Conservation (phyloP, 2,797 vertebrate genomes). For the Rhabdomys pumilio region DNA sequence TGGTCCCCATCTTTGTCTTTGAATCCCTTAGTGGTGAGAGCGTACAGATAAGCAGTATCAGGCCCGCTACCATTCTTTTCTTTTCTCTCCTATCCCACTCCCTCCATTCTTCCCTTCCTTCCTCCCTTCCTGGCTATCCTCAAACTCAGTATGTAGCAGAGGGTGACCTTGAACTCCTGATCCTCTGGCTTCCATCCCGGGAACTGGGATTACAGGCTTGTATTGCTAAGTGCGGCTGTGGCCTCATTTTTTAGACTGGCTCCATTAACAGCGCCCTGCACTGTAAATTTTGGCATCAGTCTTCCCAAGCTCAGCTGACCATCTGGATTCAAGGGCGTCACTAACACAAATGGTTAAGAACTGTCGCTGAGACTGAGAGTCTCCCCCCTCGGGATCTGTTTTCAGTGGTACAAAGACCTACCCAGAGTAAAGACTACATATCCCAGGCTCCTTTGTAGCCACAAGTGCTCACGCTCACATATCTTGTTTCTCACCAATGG, state of each 20-base stretch:
- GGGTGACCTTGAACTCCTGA: not conserved
- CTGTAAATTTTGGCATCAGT: not conserved
- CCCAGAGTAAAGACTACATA: not conserved
- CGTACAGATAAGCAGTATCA: not conserved
- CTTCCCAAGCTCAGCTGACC: not conserved
- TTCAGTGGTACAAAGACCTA: not conserved
- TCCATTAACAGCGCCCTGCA: not conserved
- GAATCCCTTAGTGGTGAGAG: not conserved
- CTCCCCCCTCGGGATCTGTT: not conserved
- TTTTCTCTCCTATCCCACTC: not conserved
- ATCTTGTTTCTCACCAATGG: constrained; percentile 49
- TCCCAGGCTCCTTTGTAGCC: not conserved
- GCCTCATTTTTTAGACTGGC: not conserved
- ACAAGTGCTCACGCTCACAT: not conserved
- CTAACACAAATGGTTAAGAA: not conserved
- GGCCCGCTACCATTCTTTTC: not conserved
- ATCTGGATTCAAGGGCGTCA: not conserved
- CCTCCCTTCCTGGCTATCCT: not conserved
- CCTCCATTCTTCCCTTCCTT: not conserved
- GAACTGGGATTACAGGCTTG: not conserved
- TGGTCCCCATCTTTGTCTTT: not conserved
- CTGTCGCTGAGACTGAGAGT: not conserved
- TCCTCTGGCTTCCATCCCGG: not conserved
- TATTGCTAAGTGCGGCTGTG: not conserved
- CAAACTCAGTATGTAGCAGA: not conserved